These are phyloP conservation scores for Nemoura dubitans DNA, from an alignment of 2,888 invertebrate genomes.

Conservation along the genomic window DNA sequence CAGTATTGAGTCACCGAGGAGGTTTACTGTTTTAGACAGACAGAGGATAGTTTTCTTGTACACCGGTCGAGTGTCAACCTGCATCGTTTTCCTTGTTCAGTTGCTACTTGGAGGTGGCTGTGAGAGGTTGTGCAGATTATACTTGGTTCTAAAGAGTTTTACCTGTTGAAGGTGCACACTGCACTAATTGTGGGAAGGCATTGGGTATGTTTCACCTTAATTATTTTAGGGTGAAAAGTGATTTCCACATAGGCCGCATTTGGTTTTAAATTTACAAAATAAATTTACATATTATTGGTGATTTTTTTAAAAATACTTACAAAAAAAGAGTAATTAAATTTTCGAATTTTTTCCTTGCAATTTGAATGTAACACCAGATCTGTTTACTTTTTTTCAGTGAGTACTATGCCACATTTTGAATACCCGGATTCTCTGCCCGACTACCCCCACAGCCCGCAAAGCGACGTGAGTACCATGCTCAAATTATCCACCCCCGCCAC, in stretches of 20 bases:
- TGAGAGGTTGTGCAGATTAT: background rate
- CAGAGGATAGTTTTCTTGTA: background rate
- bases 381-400: background rate
- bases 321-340: too few species aligned
- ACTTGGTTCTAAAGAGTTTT: background rate
- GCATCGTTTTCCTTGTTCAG: background rate
- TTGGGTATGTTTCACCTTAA: background rate
- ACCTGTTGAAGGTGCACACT: background rate
- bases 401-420: background rate
- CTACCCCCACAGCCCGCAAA: background rate
- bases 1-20: conserved; percentile 20
- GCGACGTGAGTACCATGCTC: background rate
- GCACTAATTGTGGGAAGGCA: background rate
- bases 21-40: background rate
- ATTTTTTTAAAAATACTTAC: too few species aligned
- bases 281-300: too few species aligned
- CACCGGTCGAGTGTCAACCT: background rate
- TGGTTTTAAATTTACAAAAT: too few species aligned
- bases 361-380: too few species aligned
- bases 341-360: too few species aligned
- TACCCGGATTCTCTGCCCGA: background rate
- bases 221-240: background rate
- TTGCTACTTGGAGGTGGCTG: background rate
- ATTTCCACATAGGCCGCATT: too few species aligned
- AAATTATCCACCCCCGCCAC: too few species aligned